A percentile compares a stretch with the other conserved stretches of the same genome.
These are phyloP conservation scores for Scrobipalpa atriplicella DNA, from an alignment of 2,888 invertebrate species.

Conservation along the genomic window DNA sequence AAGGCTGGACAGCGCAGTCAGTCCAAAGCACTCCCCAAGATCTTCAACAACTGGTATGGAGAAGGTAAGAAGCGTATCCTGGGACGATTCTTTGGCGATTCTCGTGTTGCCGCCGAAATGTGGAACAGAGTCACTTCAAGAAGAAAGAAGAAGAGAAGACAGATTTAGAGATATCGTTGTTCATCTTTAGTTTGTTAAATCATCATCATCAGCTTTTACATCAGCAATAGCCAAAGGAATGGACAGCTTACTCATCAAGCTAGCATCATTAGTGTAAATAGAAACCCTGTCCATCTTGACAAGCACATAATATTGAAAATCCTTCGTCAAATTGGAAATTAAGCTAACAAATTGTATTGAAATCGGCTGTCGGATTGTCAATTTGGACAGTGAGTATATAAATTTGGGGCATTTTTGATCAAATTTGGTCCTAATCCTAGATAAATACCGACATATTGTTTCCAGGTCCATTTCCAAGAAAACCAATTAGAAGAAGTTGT, in stretches of 20 bases:
- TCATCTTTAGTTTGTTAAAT: conserved; percentile 9
- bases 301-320: not conserved
- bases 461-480: conserved; percentile 76
- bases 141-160: conserved; percentile 21
- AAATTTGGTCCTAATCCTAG: not conserved
- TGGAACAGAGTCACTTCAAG: conserved; percentile 5
- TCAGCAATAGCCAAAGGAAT: not conserved
- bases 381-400: conserved; percentile 17
- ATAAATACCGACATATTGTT: conserved; percentile 16
- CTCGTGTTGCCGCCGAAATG: conserved; percentile 18
- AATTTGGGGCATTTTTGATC: not conserved
- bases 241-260: conserved; percentile 10
- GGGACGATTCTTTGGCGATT: conserved; percentile 14
- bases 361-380: conserved; percentile 12
- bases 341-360: not conserved
- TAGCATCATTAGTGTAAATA: conserved; percentile 15
- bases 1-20: conserved; percentile 75
- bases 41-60: conserved; percentile 55
- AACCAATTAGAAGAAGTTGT: conserved; percentile 62
- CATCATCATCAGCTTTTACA: conserved; percentile 16
- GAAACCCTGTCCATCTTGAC: conserved; percentile 18
- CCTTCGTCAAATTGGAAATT: conserved; percentile 1
- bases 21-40: conserved; percentile 75
- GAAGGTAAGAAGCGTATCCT: conserved; percentile 53
- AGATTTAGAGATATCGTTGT: conserved; percentile 15